These are phyloP conservation scores for Porites rus DNA, from an alignment of 92 coral and sea anemone genomes.

Conservation along the genomic window DNA sequence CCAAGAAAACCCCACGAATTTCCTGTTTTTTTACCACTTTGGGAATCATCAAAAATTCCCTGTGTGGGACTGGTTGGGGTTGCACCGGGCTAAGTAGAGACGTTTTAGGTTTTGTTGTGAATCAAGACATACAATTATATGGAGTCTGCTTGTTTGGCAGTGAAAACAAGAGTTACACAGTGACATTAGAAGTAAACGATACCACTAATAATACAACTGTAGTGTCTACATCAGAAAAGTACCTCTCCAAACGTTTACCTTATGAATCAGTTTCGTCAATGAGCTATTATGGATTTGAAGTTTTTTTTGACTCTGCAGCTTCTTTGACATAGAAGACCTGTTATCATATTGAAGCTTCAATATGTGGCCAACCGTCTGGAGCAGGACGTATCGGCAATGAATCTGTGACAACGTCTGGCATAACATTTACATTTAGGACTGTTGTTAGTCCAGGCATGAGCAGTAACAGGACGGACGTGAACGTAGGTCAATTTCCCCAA, in stretches of 20 bases:
- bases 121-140: conserved; percentile 1
- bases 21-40: no score
- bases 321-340: background rate
- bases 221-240: background rate
- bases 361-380: conserved; percentile 23
- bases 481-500: background rate
- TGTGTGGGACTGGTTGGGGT: no score
- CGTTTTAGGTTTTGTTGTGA: background rate
- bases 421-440: background rate
- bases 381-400: background rate
- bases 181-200: background rate
- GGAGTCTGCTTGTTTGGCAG: conserved; percentile 16
- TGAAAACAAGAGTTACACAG: background rate
- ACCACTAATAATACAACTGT: background rate
- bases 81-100: no score
- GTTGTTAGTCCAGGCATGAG: no score
- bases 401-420: background rate
- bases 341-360: conserved; percentile 14
- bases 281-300: conserved; percentile 39
- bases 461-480: no score
- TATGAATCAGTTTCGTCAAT: no score
- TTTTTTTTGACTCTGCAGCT: conserved; percentile 49
- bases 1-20: no score
- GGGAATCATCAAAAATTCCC: no score
- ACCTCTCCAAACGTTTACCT: background rate